Evolutionary conservation across 2,888 invertebrate genomes (phyloP).

Genomic region (Lydus trimaculatus): DNA sequence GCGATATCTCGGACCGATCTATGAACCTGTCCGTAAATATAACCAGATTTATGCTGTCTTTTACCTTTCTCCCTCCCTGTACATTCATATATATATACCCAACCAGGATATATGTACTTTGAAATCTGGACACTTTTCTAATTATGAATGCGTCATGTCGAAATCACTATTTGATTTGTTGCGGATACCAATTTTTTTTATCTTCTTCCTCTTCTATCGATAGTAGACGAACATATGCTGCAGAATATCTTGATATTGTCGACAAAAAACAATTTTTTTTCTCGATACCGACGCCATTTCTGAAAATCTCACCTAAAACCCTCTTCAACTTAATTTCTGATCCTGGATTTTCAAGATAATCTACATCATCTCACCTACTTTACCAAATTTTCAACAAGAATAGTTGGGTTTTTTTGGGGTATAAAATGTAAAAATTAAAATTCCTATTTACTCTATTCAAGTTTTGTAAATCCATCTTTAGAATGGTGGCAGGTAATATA

Average conservation of each 20-base stretch:
- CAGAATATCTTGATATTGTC: background rate
- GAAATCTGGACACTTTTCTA: slow-evolving; percentile 43
- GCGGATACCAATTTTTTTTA: slow-evolving; percentile 13
- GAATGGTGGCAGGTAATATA: slow-evolving; percentile 14
- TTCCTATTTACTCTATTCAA: background rate
- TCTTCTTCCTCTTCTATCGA: background rate
- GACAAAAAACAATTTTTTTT: slow-evolving; percentile 14
- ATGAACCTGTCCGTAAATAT: slow-evolving; percentile 59
- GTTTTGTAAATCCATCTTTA: background rate
- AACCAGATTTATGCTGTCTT: slow-evolving; percentile 57
- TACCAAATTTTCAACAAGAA: background rate
- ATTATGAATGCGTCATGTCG: slow-evolving; percentile 46
- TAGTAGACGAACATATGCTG: background rate
- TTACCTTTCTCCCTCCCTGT: slow-evolving; percentile 30
- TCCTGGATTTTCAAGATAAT: background rate
- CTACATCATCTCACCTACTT: background rate
- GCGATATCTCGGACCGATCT: slow-evolving; percentile 59
- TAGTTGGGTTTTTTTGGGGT: background rate
- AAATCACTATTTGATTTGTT: slow-evolving; percentile 48
- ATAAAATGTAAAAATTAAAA: background rate
- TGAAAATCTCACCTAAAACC: background rate
- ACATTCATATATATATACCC: slow-evolving; percentile 7
- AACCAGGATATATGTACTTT: background rate
- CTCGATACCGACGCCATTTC: background rate
- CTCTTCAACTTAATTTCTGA: background rate